Base-by-base conservation (phyloP, 2,888 invertebrate genomes). In the Patella pellucida region DNA sequence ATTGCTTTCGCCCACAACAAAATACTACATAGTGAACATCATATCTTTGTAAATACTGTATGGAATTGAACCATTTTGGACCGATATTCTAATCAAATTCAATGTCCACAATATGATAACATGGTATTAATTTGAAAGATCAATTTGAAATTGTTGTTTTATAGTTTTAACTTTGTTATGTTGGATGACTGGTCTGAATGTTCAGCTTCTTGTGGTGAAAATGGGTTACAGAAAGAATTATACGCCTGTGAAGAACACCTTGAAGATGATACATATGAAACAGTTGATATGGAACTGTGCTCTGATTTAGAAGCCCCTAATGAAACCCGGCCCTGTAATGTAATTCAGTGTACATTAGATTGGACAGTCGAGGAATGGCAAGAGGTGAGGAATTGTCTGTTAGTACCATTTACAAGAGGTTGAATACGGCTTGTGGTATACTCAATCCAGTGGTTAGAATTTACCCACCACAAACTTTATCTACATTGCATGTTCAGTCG, bases 141-240 rank as follows among this genome's bases (percentile, higher is more conserved):
- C 7, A 41, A 0, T 41, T 41, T 41, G 7, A 41, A 9, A 41
- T 41, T 41, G 41, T 5, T 41, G 41, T 41, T 41, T 77, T 76
- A 14, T 76, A 85, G 84, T n/a, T 85, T 82, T 79, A 78, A 80
- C 54, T 87, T 84, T 84, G 79, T 82, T 27, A 81, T 85, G 81
- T 72, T 78, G 41, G 81, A 82, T 16, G 80, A 84, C 68, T 86
- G 81, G 81, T 80, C 80, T 23, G 78, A 79, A 54, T 87, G 87
- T 75, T 82, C 83, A n/a, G 75, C 80, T 1, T 78, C 80, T 3
- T 84, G 87, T 76, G 87, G 84, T 2, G 77, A 80, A 14, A 73
- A 78, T 41, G 85, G 85, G 11, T 67, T 81, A 7, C 80, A 80
- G 52, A 72, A 76, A 52, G 75, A 74, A 62, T 16, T 78, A 69